These are phyloP conservation scores for Speoplatyrhinus poulsoni DNA, from an alignment of 2,113 vertebrate genomes.

Conservation along the genomic window DNA sequence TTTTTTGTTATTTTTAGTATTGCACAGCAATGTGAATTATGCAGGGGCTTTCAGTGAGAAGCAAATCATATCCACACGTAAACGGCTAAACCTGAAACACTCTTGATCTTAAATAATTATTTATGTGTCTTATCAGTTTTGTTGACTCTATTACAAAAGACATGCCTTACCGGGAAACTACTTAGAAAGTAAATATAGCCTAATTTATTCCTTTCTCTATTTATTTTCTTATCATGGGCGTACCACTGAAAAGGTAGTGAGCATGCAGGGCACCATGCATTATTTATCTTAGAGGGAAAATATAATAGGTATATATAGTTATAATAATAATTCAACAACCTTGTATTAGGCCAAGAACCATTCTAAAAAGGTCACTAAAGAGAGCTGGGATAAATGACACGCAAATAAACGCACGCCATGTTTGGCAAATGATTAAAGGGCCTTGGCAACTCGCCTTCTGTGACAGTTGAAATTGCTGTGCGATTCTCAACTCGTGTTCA, in stretches of 20 bases:
- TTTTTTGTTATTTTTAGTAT: constrained; percentile 53
- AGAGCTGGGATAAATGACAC: constrained; percentile 49
- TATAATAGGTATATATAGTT: constrained; percentile 52
- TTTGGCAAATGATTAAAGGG: constrained; percentile 68
- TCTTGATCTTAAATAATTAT: constrained; percentile 37
- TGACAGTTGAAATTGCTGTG: constrained; percentile 36
- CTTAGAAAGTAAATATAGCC: constrained; percentile 42
- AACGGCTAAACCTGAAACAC: constrained; percentile 32
- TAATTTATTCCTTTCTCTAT: constrained; percentile 43
- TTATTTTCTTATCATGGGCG: constrained; percentile 46
- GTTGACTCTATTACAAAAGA: constrained; percentile 34
- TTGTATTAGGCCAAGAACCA: constrained; percentile 54
- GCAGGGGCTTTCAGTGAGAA: constrained; percentile 32
- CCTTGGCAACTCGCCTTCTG: constrained; percentile 36
- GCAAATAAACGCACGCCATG: constrained; percentile 58
- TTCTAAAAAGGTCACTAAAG: constrained; percentile 58
- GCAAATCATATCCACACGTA: constrained; percentile 43
- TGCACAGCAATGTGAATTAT: constrained; percentile 44
- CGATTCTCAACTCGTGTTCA: constrained; percentile 31
- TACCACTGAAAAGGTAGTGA: constrained; percentile 32
- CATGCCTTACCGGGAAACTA: constrained; percentile 44
- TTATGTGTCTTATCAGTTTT: constrained; percentile 45
- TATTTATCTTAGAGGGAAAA: constrained; percentile 69
- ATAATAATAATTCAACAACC: constrained; percentile 54
- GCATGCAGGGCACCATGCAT: constrained; percentile 57